These are phyloP conservation scores for Scleropages formosus DNA, from an alignment of 2,797 vertebrate genomes.

Conservation along the genomic window DNA sequence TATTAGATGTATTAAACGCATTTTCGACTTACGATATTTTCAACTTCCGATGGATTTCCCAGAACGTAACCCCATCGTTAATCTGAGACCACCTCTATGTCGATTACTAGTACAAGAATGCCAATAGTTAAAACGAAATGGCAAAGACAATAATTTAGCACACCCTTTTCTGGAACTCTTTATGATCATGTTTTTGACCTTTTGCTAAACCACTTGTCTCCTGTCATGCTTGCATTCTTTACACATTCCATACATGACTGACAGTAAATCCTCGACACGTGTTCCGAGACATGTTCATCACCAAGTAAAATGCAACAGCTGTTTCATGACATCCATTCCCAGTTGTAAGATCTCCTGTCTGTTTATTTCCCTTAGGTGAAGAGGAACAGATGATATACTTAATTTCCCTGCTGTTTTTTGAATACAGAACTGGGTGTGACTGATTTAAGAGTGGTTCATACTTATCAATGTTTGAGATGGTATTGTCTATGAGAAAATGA, in stretches of 20 bases:
- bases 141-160: too few relatives aligned
- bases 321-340: neutral
- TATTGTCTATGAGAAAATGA: neutral
- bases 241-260: neutral
- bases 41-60: too few relatives aligned
- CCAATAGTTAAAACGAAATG: too few relatives aligned
- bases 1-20: too few relatives aligned
- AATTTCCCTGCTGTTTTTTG: neutral
- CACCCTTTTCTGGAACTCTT: too few relatives aligned
- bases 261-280: slow-evolving; percentile 11
- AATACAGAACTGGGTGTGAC: neutral
- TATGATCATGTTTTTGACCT: too few relatives aligned
- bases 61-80: too few relatives aligned
- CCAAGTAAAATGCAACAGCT: neutral
- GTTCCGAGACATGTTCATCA: neutral
- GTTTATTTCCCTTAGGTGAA: neutral
- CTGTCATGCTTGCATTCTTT: neutral
- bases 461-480: neutral
- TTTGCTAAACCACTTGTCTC: neutral
- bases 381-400: slow-evolving; percentile 2
- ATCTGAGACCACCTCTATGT: too few relatives aligned
- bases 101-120: too few relatives aligned
- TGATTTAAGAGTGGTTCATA: neutral
- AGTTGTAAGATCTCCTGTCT: neutral
- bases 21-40: too few relatives aligned